phyloP scores from a whole-genome alignment of 2,888 invertebrate species.

The Podotricha telesiphe region DNA sequence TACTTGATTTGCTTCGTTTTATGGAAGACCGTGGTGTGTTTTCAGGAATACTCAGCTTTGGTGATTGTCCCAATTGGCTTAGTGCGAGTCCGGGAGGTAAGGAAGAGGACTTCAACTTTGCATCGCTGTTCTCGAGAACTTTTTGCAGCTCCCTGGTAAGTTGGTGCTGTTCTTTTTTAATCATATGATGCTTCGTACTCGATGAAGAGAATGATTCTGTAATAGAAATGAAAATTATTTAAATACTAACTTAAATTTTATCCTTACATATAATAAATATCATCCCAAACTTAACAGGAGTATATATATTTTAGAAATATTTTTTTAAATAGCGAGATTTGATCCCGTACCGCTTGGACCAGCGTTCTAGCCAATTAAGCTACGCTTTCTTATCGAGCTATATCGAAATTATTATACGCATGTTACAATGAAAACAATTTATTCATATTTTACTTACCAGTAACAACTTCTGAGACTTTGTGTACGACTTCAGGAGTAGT shows the following conservation, averaged over 20 bases:
- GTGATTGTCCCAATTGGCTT: slow-evolving; percentile 74
- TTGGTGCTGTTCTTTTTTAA: slow-evolving; percentile 72
- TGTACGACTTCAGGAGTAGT: slow-evolving; percentile 84
- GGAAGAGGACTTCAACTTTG: slow-evolving; percentile 86
- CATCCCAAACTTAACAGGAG: too few relatives aligned
- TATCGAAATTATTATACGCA: too few relatives aligned
- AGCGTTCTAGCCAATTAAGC: too few relatives aligned
- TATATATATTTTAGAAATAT: too few relatives aligned
- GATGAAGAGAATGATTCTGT: slow-evolving; percentile 82
- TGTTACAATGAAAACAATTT: neutral
- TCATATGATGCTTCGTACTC: slow-evolving; percentile 75
- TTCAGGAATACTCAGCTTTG: slow-evolving; percentile 81
- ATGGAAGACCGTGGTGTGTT: slow-evolving; percentile 76
- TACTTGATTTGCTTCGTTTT: slow-evolving; percentile 78
- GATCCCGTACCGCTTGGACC: too few relatives aligned
- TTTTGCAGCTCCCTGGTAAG: slow-evolving; percentile 70
- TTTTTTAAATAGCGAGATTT: too few relatives aligned
- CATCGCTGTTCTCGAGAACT: slow-evolving; percentile 72
- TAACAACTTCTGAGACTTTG: slow-evolving; percentile 77
- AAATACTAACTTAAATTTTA: neutral
- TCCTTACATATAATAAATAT: neutral
- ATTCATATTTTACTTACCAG: slow-evolving; percentile 60
- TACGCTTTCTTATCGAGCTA: too few relatives aligned
- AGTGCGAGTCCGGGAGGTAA: slow-evolving; percentile 85
- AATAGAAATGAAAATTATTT: slow-evolving; percentile 48